Percentiles rank a stretch among this genome's conserved stretches.
Evolutionary conservation across 1,140 invertebrate species (phyloP).

Genomic region (Eriosoma lanigerum): DNA sequence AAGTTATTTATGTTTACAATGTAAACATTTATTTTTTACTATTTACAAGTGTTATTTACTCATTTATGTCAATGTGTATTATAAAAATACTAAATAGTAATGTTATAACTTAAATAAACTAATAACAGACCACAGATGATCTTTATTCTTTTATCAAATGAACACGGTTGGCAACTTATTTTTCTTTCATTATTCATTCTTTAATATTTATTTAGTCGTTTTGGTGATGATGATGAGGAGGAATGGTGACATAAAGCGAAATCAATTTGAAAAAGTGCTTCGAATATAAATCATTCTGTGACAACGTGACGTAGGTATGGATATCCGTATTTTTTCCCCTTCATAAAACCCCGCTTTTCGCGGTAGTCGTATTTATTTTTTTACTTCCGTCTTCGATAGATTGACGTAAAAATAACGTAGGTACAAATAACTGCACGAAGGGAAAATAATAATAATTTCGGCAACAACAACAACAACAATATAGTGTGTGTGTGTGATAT

Average conservation of each 20-base stretch:
- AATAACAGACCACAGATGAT: too few relatives aligned
- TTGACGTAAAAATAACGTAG: not conserved
- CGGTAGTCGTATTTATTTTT: not conserved
- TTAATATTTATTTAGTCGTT: too few relatives aligned
- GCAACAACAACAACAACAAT: not conserved
- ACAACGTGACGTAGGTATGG: not conserved
- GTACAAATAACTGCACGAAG: not conserved
- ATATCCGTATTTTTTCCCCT: not conserved
- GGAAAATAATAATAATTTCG: not conserved
- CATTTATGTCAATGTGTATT: too few relatives aligned
- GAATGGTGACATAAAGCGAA: not conserved
- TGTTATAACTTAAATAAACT: too few relatives aligned
- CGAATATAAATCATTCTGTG: conserved; percentile 26
- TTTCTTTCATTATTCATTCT: too few relatives aligned
- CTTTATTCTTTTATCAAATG: too few relatives aligned
- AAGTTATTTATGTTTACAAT: too few relatives aligned
- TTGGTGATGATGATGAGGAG: too few relatives aligned
- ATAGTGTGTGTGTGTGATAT: not conserved
- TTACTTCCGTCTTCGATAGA: not conserved
- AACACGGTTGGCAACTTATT: too few relatives aligned
- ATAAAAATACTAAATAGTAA: too few relatives aligned
- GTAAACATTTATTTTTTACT: too few relatives aligned
- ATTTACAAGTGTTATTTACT: too few relatives aligned
- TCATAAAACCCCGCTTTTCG: not conserved
- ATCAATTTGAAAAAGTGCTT: conserved; percentile 21